These are phyloP conservation scores for Morpho helenor DNA, from an alignment of 2,888 invertebrate species.

Conservation along the genomic window DNA sequence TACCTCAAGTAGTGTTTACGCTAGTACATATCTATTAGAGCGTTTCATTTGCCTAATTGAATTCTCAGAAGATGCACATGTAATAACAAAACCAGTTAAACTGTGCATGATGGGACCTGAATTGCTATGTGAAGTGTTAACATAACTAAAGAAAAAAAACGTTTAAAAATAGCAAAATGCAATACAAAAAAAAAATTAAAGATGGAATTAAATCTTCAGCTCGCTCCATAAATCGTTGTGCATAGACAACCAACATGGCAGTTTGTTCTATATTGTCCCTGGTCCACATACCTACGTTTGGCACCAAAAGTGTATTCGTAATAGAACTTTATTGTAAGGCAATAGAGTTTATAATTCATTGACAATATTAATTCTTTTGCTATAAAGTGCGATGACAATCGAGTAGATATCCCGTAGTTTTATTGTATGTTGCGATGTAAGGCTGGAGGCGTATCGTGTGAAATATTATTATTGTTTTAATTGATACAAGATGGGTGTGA, in stretches of 20 bases:
- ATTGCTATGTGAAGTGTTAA: slow-evolving; percentile 13
- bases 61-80: slow-evolving; percentile 6
- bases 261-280: slow-evolving; percentile 66
- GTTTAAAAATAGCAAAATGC: slow-evolving; percentile 22
- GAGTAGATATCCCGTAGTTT: slow-evolving; percentile 49
- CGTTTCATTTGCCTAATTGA: slow-evolving; percentile 14
- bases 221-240: slow-evolving; percentile 57
- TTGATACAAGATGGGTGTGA: slow-evolving; percentile 35
- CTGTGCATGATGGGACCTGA: slow-evolving; percentile 17
- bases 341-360: slow-evolving; percentile 30
- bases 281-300: slow-evolving; percentile 49
- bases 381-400: slow-evolving; percentile 53
- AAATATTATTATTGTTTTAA: slow-evolving; percentile 37
- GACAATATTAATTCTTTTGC: slow-evolving; percentile 30
- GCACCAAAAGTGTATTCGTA: slow-evolving; percentile 1
- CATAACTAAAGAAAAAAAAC: slow-evolving; percentile 1
- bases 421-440: slow-evolving; percentile 44
- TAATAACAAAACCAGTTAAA: slow-evolving; percentile 9
- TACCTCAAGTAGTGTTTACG: not conserved
- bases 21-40: not conserved
- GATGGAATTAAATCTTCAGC: slow-evolving; percentile 50
- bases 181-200: slow-evolving; percentile 35
- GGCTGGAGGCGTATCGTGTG: slow-evolving; percentile 33
- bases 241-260: slow-evolving; percentile 70
- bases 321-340: slow-evolving; percentile 6